These are phyloP conservation scores for Dipodomys stephensi DNA, from an alignment of 2,113 vertebrate genomes.

Conservation along the genomic window DNA sequence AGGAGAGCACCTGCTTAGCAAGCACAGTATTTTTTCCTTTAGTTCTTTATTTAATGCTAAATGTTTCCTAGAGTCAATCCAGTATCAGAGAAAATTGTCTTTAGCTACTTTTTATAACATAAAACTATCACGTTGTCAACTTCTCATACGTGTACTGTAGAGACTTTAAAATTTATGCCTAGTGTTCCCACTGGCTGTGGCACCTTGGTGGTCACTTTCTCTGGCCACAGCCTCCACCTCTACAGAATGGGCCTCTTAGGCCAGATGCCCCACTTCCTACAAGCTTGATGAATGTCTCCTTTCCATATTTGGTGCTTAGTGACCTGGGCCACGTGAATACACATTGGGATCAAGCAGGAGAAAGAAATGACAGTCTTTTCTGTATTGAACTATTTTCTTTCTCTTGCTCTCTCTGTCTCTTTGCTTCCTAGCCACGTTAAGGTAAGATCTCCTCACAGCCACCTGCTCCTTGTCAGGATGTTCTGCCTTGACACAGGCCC, in stretches of 20 bases:
- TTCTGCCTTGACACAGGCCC: no score
- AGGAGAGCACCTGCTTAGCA: no score
- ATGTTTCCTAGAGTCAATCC: background rate
- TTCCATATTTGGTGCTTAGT: background rate
- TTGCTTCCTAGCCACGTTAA: no score
- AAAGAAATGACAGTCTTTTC: background rate
- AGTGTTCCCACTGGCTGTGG: background rate
- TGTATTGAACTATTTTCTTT: background rate
- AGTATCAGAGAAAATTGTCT: background rate
- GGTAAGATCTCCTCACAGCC: no score
- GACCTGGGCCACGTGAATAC: background rate
- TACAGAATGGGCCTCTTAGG: background rate
- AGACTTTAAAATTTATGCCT: background rate
- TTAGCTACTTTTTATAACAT: background rate
- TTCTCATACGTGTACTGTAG: background rate
- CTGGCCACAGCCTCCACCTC: background rate
- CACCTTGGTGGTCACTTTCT: background rate
- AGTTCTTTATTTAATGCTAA: background rate
- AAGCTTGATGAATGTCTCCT: background rate
- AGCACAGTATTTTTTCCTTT: no score
- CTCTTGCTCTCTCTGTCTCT: no score
- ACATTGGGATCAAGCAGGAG: background rate
- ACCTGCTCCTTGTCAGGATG: no score
- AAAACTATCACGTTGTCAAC: background rate
- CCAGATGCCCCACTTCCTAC: background rate